phyloP scores from a whole-genome alignment of 2,888 invertebrate species.

The Gonocerus acuteangulatus region DNA sequence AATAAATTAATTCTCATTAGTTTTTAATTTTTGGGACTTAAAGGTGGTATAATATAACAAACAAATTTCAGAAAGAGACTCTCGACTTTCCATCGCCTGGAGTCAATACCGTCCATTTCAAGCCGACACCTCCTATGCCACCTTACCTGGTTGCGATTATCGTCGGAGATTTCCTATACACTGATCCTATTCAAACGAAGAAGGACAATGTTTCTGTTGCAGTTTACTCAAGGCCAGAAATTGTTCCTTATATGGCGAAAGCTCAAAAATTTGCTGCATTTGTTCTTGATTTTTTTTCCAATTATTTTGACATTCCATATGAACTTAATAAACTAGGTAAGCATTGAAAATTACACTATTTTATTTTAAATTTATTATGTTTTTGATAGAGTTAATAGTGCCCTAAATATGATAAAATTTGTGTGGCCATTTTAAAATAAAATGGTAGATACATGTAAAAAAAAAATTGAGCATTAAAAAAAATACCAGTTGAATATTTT shows the following conservation, averaged over 20 bases:
- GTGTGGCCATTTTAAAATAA: too few species aligned
- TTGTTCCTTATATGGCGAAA: constrained; percentile 65
- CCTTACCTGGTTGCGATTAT: constrained; percentile 89
- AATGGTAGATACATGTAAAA: too few species aligned
- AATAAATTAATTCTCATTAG: constrained; percentile 40
- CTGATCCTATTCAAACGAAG: constrained; percentile 41
- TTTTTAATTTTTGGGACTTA: neutral
- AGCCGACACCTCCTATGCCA: constrained; percentile 81
- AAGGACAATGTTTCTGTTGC: constrained; percentile 54
- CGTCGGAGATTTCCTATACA: constrained; percentile 69
- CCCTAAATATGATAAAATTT: too few species aligned
- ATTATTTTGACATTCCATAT: constrained; percentile 79
- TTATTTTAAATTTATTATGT: neutral
- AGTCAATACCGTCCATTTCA: constrained; percentile 61
- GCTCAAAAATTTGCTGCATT: constrained; percentile 64
- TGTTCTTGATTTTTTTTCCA: constrained; percentile 70
- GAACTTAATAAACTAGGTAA: constrained; percentile 84
- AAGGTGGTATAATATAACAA: too few species aligned
- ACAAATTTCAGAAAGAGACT: constrained; percentile 42
- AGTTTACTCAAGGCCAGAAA: constrained; percentile 64
- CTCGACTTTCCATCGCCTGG: constrained; percentile 44
- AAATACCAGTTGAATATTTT: too few species aligned
- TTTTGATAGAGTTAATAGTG: too few species aligned
- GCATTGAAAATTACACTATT: constrained; percentile 30
- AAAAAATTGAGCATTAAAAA: too few species aligned